Base-by-base conservation (phyloP, 2,797 vertebrate species). In the Apogon talboti region DNA sequence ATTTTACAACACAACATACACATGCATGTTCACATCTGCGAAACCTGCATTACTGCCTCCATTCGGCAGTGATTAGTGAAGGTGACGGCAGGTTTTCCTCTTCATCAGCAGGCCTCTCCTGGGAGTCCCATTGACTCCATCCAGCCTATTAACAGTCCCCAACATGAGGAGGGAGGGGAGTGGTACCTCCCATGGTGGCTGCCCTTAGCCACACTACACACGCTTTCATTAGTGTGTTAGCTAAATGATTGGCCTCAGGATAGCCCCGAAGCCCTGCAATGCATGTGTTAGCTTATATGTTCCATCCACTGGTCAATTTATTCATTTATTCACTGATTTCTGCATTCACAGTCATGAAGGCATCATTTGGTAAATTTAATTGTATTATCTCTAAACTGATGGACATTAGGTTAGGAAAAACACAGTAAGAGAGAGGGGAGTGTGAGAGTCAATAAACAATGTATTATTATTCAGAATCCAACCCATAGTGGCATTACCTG, bases 241-340 rank as follows among this genome's bases (percentile, higher is more conserved):
- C 90, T 91, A 91, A 93, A 91, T 91, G 89, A 92, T 91, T 94
- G 90, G 92, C 94, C 93, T 90, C 87, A 78, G 94, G 93, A 90
- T 81, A 90, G 90, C 91, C 93, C 92, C 85, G 83, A 28, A 90
- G 93, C 92, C 62, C 78, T 75, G 69, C 83, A 83, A 81, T 57
- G 84, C 89, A 86, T 80, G 86, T 88, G 86, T 85, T 87, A 71
- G 78, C 82, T 90, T 83, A 84, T 82, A 83, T 78, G 78, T 75
- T 78, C 79, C 82, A 79, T 85, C 76, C 78, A 63, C 71, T 54
- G 75, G 82, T 72, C 84, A 87, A 90, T 88, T 90, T 90, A 90
- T 91, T 91, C 87, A 92, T 92, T 70, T 91, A 92, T 93, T 86
- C 89, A 80, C 38, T 72, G 52, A 44, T 66, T 77, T 83, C 62